Conservation (phyloP, 2,113 vertebrate genomes). For the Pedetes capensis region DNA sequence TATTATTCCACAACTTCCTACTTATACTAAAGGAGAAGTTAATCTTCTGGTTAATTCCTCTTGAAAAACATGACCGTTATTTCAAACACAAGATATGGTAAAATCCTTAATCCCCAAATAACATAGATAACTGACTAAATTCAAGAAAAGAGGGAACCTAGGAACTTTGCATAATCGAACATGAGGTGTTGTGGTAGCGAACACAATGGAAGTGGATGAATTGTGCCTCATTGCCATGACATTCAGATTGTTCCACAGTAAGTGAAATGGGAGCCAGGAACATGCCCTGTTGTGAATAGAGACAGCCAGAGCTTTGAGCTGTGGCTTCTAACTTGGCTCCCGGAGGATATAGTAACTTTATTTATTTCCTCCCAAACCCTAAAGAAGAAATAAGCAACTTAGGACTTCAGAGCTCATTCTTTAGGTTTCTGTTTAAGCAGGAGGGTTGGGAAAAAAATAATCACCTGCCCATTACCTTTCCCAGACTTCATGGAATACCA, state of each 20-base stretch:
- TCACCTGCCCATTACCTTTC: constrained; percentile 79
- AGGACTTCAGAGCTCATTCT: constrained; percentile 79
- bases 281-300: constrained; percentile 42
- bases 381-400: constrained; percentile 78
- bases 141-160: constrained; percentile 50
- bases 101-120: constrained; percentile 43
- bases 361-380: constrained; percentile 79
- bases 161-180: not conserved
- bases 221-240: constrained; percentile 70
- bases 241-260: constrained; percentile 71
- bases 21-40: constrained; percentile 58
- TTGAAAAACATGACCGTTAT: constrained; percentile 70
- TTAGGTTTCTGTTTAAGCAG: constrained; percentile 77
- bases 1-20: constrained; percentile 68
- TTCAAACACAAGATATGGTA: constrained; percentile 36
- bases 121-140: constrained; percentile 61
- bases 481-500: constrained; percentile 67
- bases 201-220: not conserved
- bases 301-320: constrained; percentile 74
- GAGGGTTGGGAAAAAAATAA: constrained; percentile 75
- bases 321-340: constrained; percentile 62
- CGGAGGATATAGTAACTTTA: constrained; percentile 63
- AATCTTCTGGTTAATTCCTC: constrained; percentile 71
- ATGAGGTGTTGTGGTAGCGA: not conserved
- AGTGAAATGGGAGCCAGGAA: constrained; percentile 62